Conservation (phyloP, 2,888 invertebrate genomes). For the Mycalesis mineus region DNA sequence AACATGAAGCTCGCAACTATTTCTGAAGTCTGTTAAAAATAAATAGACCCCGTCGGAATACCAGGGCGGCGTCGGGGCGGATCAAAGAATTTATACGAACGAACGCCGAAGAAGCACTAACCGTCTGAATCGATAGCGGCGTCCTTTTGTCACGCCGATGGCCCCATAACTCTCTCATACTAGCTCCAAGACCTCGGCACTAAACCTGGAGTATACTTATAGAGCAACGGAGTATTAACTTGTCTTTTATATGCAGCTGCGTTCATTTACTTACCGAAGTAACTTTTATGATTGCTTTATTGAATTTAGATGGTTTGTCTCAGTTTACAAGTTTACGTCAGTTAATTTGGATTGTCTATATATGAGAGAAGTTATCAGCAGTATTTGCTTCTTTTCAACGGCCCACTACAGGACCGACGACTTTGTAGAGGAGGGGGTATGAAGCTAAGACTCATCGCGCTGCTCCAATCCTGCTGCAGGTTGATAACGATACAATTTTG, state of each 20-base stretch:
- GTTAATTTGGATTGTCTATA: too few species aligned
- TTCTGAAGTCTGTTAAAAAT: not conserved
- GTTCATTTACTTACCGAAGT: not conserved
- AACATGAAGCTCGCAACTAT: not conserved
- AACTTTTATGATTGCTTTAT: too few species aligned
- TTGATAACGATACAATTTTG: too few species aligned
- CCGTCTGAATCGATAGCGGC: conserved; percentile 18
- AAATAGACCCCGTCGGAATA: conserved; percentile 5
- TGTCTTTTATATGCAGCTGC: not conserved
- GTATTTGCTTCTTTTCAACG: too few species aligned
- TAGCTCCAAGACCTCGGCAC: conserved; percentile 7
- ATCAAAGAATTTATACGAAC: conserved; percentile 23
- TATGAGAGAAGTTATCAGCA: too few species aligned
- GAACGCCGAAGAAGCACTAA: conserved; percentile 13
- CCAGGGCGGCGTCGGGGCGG: not conserved
- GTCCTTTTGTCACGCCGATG: conserved; percentile 25
- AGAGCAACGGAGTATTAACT: not conserved
- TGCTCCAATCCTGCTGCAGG: too few species aligned
- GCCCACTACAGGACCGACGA: too few species aligned
- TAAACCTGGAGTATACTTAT: conserved; percentile 4
- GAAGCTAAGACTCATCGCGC: too few species aligned
- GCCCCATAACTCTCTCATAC: conserved; percentile 24
- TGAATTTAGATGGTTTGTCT: too few species aligned
- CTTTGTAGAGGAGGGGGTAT: too few species aligned
- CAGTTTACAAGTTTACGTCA: too few species aligned